Conservation (phyloP, 2,113 vertebrate species). For the Gnathochromis pfefferi region DNA sequence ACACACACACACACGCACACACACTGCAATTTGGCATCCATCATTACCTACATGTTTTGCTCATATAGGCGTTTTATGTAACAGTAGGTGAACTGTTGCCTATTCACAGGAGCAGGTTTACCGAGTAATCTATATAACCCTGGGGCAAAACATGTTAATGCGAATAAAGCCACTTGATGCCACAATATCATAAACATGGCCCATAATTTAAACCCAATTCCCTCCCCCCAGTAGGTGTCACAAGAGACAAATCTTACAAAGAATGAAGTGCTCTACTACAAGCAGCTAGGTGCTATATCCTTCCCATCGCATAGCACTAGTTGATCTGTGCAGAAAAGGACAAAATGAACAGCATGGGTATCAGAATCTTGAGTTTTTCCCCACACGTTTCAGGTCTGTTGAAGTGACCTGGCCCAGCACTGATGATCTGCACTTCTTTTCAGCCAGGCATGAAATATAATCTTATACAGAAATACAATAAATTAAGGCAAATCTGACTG, state of each 20-base stretch:
- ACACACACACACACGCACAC: background rate
- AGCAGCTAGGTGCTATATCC: background rate
- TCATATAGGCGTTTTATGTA: background rate
- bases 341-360: background rate
- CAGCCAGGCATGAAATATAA: background rate
- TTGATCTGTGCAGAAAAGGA: background rate
- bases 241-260: background rate
- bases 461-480: background rate
- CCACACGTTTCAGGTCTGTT: background rate
- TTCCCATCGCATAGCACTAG: background rate
- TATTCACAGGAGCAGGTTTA: background rate
- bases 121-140: background rate
- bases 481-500: constrained; percentile 19
- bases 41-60: background rate
- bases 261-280: background rate
- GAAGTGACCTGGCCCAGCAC: background rate
- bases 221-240: background rate
- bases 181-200: background rate
- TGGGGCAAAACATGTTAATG: background rate
- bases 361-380: background rate
- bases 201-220: background rate
- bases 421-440: background rate
- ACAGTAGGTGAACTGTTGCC: background rate
- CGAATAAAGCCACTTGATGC: background rate
- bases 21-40: background rate